These are phyloP conservation scores for Epinephelus malabaricus DNA, from an alignment of 2,797 vertebrate genomes.

Conservation along the genomic window DNA sequence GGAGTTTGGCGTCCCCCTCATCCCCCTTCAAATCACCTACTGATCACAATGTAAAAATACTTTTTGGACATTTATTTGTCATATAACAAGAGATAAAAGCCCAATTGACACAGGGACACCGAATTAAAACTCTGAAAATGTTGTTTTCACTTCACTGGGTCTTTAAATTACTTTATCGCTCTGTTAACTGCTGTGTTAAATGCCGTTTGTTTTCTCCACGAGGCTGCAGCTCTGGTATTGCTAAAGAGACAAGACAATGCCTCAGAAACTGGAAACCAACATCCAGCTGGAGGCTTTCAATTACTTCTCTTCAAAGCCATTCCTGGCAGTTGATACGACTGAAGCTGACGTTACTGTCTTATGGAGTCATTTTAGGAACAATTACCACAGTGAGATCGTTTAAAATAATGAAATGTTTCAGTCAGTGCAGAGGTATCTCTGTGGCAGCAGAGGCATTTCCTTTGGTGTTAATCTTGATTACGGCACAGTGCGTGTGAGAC, in stretches of 20 bases:
- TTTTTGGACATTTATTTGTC: too few species aligned
- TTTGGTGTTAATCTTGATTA: background rate
- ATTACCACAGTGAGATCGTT: background rate
- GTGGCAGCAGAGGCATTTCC: slow-evolving; percentile 2
- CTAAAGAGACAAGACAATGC: background rate
- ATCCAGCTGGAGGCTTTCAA: slow-evolving; percentile 9
- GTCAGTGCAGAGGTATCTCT: slow-evolving; percentile 13
- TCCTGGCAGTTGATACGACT: background rate
- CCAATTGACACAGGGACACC: too few species aligned
- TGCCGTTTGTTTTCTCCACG: slow-evolving; percentile 20
- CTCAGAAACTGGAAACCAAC: slow-evolving; percentile 3
- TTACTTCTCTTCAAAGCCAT: background rate
- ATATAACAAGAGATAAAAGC: too few species aligned
- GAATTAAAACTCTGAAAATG: too few species aligned
- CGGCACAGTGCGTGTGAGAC: background rate
- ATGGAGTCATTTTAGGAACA: background rate
- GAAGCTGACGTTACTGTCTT: background rate
- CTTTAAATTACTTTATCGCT: background rate
- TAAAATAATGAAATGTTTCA: slow-evolving; percentile 1
- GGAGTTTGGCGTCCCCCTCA: too few species aligned
- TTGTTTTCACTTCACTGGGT: too few species aligned
- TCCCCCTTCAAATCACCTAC: too few species aligned
- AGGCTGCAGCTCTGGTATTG: slow-evolving; percentile 6
- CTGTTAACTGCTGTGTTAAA: slow-evolving; percentile 14
- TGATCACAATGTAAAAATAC: too few species aligned